Evolutionary conservation across 2,113 vertebrate species (phyloP).

Genomic region (Trogon melanurus): DNA sequence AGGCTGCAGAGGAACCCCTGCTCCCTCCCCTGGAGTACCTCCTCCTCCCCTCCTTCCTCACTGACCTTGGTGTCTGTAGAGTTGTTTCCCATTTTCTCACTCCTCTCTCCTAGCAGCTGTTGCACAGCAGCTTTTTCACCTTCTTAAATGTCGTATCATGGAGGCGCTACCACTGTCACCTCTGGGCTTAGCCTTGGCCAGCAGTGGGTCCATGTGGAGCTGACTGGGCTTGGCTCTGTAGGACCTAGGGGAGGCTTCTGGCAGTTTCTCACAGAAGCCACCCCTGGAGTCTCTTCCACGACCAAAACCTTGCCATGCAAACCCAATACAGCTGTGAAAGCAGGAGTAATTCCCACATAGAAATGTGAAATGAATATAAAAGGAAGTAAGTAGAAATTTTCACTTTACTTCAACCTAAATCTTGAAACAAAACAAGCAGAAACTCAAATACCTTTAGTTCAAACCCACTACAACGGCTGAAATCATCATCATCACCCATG

Average conservation of each 20-base stretch:
- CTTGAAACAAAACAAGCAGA: not conserved
- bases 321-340: not conserved
- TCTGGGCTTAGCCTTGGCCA: not conserved
- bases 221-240: not conserved
- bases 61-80: not conserved
- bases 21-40: not conserved
- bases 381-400: not conserved
- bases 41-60: not conserved
- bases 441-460: not conserved
- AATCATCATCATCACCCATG: not conserved
- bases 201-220: not conserved
- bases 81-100: not conserved
- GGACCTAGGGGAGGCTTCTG: not conserved
- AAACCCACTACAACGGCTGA: not conserved
- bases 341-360: not conserved
- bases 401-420: not conserved
- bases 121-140: not conserved
- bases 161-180: not conserved
- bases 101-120: not conserved
- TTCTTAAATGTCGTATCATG: not conserved
- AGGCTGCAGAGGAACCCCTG: not conserved
- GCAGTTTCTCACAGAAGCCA: not conserved
- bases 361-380: not conserved
- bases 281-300: not conserved
- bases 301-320: not conserved